A percentile compares a stretch with the other conserved stretches of the same genome.
These are phyloP conservation scores for Falco naumanni DNA, from an alignment of 2,797 vertebrate genomes.

Conservation along the genomic window DNA sequence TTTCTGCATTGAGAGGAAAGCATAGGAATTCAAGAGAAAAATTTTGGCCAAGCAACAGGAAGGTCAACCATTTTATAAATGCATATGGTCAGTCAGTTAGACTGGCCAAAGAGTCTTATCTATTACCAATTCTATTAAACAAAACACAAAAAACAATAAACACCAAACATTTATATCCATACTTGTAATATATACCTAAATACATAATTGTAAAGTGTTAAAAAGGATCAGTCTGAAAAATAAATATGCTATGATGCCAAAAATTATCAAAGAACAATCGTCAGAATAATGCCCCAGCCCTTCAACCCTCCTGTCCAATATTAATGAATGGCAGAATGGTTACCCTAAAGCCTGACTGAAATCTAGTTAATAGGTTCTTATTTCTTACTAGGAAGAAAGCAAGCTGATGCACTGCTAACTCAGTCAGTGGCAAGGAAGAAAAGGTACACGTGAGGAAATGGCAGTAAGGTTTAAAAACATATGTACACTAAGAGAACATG, in stretches of 20 bases:
- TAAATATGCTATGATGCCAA: not conserved
- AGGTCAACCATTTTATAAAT: not conserved
- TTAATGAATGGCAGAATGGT: not conserved
- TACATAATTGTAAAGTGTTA: not conserved
- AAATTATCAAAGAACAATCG: not conserved
- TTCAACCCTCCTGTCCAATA: not conserved
- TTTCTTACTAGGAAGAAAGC: not conserved
- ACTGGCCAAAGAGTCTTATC: not conserved
- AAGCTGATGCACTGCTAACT: not conserved
- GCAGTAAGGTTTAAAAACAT: not conserved
- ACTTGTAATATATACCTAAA: not conserved
- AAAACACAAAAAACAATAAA: not conserved
- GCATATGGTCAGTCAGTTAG: not conserved
- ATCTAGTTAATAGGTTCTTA: not conserved
- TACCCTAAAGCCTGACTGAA: not conserved
- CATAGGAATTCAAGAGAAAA: not conserved
- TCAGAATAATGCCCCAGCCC: not conserved
- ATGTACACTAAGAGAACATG: not conserved
- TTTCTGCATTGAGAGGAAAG: not conserved
- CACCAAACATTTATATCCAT: not conserved
- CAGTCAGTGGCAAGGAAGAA: not conserved
- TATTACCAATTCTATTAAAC: not conserved
- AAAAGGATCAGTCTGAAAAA: not conserved
- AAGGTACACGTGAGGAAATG: not conserved
- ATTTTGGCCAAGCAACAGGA: not conserved